These are phyloP conservation scores for Drosophila nigricruria DNA, from an alignment of 2,888 invertebrate species.

Conservation along the genomic window DNA sequence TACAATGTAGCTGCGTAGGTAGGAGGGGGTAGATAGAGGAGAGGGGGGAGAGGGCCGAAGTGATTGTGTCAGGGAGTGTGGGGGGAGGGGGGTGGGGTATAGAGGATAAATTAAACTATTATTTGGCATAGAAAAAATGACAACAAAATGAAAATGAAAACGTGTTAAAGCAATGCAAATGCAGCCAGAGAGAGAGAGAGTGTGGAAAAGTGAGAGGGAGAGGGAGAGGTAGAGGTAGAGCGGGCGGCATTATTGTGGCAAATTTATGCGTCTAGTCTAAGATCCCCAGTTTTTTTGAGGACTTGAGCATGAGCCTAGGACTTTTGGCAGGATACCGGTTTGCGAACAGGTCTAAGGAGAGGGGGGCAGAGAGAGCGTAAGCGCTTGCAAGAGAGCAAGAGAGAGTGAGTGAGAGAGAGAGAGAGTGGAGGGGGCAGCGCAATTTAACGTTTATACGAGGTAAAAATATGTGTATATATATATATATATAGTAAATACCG, in stretches of 20 bases:
- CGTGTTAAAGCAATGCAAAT: slow-evolving; percentile 24
- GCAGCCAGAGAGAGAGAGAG: not conserved
- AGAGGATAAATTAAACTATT: slow-evolving; percentile 17
- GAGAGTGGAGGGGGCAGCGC: not conserved
- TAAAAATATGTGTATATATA: slow-evolving; percentile 31
- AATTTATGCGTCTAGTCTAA: slow-evolving; percentile 15
- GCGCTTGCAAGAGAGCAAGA: slow-evolving; percentile 4
- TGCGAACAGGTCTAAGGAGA: slow-evolving; percentile 27
- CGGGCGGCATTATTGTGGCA: not conserved
- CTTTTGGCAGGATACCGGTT: slow-evolving; percentile 71
- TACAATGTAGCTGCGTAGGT: slow-evolving; percentile 2
- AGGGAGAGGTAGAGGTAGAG: not conserved
- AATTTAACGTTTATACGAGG: slow-evolving; percentile 18
- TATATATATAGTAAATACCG: slow-evolving; percentile 13
- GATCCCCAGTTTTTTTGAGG: slow-evolving; percentile 40
- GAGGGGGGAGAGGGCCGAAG: not conserved
- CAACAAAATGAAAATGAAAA: slow-evolving; percentile 14
- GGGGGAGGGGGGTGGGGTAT: not conserved
- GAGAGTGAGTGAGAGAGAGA: not conserved
- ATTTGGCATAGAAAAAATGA: slow-evolving; percentile 7
- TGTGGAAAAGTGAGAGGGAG: too few species aligned
- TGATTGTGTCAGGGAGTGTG: not conserved
- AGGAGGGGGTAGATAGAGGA: too few species aligned
- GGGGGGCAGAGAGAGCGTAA: slow-evolving; percentile 7
- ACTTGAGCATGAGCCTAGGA: slow-evolving; percentile 36